Evolutionary conservation across 2,113 vertebrate species (phyloP).

Genomic region (Gambusia holbrooki): DNA sequence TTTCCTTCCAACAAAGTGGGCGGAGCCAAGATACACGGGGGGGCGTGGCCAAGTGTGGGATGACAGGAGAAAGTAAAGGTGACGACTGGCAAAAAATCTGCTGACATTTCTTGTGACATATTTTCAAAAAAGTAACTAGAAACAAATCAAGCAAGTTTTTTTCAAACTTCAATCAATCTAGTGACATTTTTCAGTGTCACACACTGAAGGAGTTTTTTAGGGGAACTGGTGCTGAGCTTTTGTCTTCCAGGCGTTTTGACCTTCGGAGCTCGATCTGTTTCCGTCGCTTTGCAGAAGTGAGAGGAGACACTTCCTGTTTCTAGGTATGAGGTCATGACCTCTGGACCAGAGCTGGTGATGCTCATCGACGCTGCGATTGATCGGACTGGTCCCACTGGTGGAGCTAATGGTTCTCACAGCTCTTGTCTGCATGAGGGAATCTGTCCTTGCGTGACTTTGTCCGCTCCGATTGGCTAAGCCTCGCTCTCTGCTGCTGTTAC

Average conservation of each 20-base stretch:
- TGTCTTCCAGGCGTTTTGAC: background rate
- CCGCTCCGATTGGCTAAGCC: background rate
- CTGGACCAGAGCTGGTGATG: background rate
- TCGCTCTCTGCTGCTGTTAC: constrained; percentile 6
- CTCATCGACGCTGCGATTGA: background rate
- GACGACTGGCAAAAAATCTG: too few species aligned
- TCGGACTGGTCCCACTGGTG: background rate
- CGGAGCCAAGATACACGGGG: too few species aligned
- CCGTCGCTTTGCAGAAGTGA: background rate
- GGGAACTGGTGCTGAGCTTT: background rate
- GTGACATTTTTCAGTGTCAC: too few species aligned
- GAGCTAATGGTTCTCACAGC: too few species aligned
- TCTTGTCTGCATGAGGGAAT: background rate
- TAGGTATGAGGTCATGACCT: background rate
- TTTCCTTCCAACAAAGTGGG: too few species aligned
- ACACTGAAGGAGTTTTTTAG: background rate
- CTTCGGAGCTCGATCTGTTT: background rate
- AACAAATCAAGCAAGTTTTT: too few species aligned
- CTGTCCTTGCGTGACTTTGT: background rate
- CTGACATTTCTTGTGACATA: too few species aligned
- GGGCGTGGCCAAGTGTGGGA: too few species aligned
- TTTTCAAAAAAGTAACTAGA: too few species aligned
- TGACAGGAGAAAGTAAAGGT: too few species aligned
- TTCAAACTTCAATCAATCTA: too few species aligned
- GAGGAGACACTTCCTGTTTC: constrained; percentile 3